Evolutionary conservation across 2,888 invertebrate species (phyloP), one percentile per base, ranked within the genome.

Genomic region (Euplexia lucipara): DNA sequence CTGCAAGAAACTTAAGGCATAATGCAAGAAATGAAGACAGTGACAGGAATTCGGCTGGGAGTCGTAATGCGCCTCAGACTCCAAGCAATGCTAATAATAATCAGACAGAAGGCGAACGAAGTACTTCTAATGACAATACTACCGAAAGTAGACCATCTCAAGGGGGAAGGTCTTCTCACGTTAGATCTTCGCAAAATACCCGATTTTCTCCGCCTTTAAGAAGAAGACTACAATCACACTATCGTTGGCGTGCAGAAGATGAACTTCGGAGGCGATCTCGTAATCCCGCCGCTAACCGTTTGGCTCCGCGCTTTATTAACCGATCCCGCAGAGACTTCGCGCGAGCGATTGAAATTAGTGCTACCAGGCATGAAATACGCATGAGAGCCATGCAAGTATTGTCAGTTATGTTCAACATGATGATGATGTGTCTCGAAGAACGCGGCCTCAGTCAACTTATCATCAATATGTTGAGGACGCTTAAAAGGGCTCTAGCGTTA

Each of bases 391-490:
- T 94, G 92, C 93, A 94, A 82, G 93, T 95, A 1, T 81, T 95
- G 20, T 94, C 95, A n/a, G 91, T 94, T 4, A 94, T 95, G 94
- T 95, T 95, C 74, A 94, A 95, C 73, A 94, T 95, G 90, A 95
- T 95, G 95, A 95, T 95, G 95, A 92, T 92, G 91, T 95, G 95
- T 70, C 86, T 95, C 34, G 95, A 95, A 71, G 94, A 94, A 73
- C 87, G 91, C 39, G 95, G 95, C 22, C 88, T 95, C 39, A 94
- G 94, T 74, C 92, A 93, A 69, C 86, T 93, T 4, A 95, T 95
- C 56, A 94, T 95, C 47, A 90, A 80, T 59, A 95, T 95, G 95
- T 78, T 95, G 61, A 86, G 92, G 47, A 91, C 91, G 14, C 88
- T 95, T 5, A 95, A 95, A 78, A 93, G 93, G 70, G 93, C 95